Base-by-base conservation (phyloP, 2,888 invertebrate genomes). In the Caenorhabditis uteleia region DNA sequence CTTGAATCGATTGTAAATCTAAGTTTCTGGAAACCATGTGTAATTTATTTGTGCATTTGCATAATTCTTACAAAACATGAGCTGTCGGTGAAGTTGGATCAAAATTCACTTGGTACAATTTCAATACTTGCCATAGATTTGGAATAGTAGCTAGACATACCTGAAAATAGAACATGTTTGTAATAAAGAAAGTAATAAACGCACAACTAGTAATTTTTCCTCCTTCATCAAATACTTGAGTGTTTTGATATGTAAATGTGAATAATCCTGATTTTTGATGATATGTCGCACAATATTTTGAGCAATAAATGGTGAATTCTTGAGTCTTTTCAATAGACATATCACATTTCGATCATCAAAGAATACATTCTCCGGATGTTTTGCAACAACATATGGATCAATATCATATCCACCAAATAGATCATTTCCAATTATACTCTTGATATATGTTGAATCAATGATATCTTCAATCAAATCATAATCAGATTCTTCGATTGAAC, bases 101-200 rank as follows among this genome's bases (percentile, higher is more conserved):
- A 10, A 43, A 43, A 12, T 43, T 18, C 0, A 53, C 31, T 33
- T 53, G 59, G 12, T 59, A 53, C 3, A 59, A 18, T 16, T 36
- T 34, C 29, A 59, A 42, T 12, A 34, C 48, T 5, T 43, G 47
- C 0, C 36, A 7, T 43, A 59, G 47, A 18, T 53, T 44, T 0
- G 59, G 53, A 38, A 59, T 59, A 6, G 53, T 59, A 3, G 59
- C 53, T 4, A 59, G 33, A 29, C 57, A 58, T 1, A 40, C 42
- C 54, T 54, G 33, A 31, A 54, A n/a, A n/a, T n/a, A n/a, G 29
- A 29, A 29, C 12, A 29, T 29, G 12, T 29, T 29, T 29, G 7
- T 8, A 6, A 29, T 16, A 6, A n/a, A 25, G 10, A 10, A 1
- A n/a, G 18, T 6, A 16, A 12, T 38, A 20, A 40, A 7, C 39